Base-by-base conservation (phyloP, 1,140 invertebrate genomes). In the Hycleus cichorii region DNA sequence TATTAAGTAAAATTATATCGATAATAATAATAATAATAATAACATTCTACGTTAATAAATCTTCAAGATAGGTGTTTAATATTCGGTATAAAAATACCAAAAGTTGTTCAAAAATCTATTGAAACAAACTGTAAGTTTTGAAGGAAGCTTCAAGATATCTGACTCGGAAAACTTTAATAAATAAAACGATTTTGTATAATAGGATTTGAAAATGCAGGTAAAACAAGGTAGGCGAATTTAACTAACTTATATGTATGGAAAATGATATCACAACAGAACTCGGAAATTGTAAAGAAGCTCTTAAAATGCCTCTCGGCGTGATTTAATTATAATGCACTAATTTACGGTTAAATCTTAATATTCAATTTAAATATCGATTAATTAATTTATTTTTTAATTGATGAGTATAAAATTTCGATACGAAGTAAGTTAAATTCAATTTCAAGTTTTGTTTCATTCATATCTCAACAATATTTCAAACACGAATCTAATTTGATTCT, bases 401-500 rank as follows among this genome's bases (percentile, higher is more conserved):
- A 18, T 18, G 18, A 18, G 18, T 18, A 18, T 18, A 18, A 18
- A 18, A 18, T 18, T 18, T 18, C 18, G 18, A 18, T 18, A 18
- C 18, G 18, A 18, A 32, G 0, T 32, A 18, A 32, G 0, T 32
- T 32, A 32, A 32, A 32, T 32, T 32, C 32, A 32, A 32, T 32
- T 32, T 5, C 7, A 7, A 32, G 32, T 32, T 32, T 32, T 32
- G 32, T 32, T 32, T 32, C 7, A 32, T 32, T 32, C 32, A 32
- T 32, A 32, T 32, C 32, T 7, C 7, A 32, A 32, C 7, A 32
- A 32, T 7, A 32, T 32, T 7, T 32, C 32, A 52, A 52, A 52
- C 7, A 32, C 58, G 59, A 55, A 63, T 56, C 53, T 63, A 63
- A 63, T 63, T 63, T 63, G 60, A 63, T 60, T 60, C 60, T 63